Percentiles rank a stretch among this genome's conserved stretches.
Conservation (phyloP, 2,888 invertebrate genomes). For the Agelastica alni region DNA sequence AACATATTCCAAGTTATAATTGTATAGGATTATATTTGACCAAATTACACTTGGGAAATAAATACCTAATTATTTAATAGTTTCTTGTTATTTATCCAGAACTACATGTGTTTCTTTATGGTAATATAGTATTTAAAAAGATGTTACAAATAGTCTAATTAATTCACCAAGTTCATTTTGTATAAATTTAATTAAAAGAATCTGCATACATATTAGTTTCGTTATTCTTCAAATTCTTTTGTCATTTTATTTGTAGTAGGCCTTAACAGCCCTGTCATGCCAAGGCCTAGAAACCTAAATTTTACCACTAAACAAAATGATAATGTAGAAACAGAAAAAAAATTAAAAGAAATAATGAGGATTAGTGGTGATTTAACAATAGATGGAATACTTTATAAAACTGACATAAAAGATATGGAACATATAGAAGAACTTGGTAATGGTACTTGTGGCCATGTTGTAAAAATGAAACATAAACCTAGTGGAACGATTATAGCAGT, state of each 20-base stretch:
- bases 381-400: conserved; percentile 76
- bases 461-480: conserved; percentile 91
- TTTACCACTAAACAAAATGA: conserved; percentile 62
- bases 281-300: conserved; percentile 63
- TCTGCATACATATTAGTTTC: no score
- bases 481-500: conserved; percentile 90
- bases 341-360: conserved; percentile 90
- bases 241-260: conserved; percentile 35
- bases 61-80: no score
- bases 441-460: conserved; percentile 97
- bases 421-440: conserved; percentile 88
- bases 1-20: no score
- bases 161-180: no score
- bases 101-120: no score
- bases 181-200: no score
- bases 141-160: no score
- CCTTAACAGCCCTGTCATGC: conserved; percentile 58
- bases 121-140: no score
- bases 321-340: conserved; percentile 74
- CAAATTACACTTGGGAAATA: no score
- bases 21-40: no score
- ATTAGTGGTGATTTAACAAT: conserved; percentile 89
- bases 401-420: conserved; percentile 81
- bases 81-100: no score
- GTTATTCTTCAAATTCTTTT: no score